Conservation (phyloP, 2,888 invertebrate genomes). For the Crocallis elinguaria region DNA sequence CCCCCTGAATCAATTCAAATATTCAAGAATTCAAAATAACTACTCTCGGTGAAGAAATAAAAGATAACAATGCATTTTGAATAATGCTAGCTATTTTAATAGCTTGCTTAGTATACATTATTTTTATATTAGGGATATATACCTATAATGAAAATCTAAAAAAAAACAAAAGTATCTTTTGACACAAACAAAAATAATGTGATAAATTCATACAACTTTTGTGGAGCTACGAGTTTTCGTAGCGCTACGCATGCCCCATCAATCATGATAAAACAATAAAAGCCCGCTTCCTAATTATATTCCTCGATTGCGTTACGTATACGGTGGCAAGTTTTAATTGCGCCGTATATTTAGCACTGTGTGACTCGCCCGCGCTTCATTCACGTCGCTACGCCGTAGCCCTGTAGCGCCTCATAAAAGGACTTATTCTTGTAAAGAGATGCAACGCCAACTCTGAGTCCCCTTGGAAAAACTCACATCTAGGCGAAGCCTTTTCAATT, state of each 20-base stretch:
- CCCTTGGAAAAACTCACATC: slow-evolving; percentile 52
- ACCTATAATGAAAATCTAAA: not conserved
- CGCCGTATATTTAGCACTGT: too few species aligned
- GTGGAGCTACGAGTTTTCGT: not conserved
- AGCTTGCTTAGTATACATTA: too few species aligned
- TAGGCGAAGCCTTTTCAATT: slow-evolving; percentile 50
- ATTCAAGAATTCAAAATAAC: too few species aligned
- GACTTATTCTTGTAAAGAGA: slow-evolving; percentile 56
- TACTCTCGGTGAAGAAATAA: too few species aligned
- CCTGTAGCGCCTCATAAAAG: slow-evolving; percentile 54
- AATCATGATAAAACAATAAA: slow-evolving; percentile 30
- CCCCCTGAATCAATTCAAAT: too few species aligned
- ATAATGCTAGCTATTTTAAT: too few species aligned
- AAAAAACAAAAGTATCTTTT: not conserved
- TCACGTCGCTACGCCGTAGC: slow-evolving; percentile 49
- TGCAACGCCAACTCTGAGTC: slow-evolving; percentile 50
- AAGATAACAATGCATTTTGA: too few species aligned
- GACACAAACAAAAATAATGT: not conserved
- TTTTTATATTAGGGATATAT: too few species aligned
- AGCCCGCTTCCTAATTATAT: slow-evolving; percentile 45
- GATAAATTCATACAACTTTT: not conserved
- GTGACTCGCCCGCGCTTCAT: slow-evolving; percentile 49
- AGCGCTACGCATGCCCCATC: slow-evolving; percentile 5
- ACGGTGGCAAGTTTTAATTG: slow-evolving; percentile 65
- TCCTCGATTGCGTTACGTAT: slow-evolving; percentile 38